Conservation (phyloP, 2,113 vertebrate genomes). For the Aviceda subcristata region DNA sequence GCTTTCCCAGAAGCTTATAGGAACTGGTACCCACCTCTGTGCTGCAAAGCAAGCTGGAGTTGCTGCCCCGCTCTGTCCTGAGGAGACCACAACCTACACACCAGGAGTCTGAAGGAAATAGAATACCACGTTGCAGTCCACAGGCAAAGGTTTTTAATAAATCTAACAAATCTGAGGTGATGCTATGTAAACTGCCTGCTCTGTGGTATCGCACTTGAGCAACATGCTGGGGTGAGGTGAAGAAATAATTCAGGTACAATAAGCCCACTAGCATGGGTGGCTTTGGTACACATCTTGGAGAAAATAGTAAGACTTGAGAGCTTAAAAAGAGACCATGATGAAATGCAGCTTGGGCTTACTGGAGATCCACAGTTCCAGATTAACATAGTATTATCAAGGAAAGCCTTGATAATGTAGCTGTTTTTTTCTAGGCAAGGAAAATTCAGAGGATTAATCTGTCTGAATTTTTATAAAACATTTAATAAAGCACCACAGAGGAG, state of each 20-base stretch:
- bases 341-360: not conserved
- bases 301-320: not conserved
- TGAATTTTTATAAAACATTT: not conserved
- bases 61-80: not conserved
- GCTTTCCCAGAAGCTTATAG: not conserved
- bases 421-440: not conserved
- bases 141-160: not conserved
- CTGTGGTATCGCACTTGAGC: not conserved
- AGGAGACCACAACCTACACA: not conserved
- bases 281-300: not conserved
- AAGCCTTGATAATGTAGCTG: not conserved
- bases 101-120: not conserved
- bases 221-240: not conserved
- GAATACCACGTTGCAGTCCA: not conserved
- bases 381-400: not conserved
- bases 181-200: not conserved
- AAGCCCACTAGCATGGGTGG: not conserved
- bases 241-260: not conserved
- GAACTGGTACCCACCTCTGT: not conserved
- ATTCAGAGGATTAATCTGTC: not conserved
- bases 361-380: not conserved
- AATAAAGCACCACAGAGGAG: not conserved
- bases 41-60: not conserved
- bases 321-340: not conserved
- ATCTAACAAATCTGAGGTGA: not conserved